Evolutionary conservation across 2,888 invertebrate species (phyloP).

Genomic region (Ectropis crepuscularia): DNA sequence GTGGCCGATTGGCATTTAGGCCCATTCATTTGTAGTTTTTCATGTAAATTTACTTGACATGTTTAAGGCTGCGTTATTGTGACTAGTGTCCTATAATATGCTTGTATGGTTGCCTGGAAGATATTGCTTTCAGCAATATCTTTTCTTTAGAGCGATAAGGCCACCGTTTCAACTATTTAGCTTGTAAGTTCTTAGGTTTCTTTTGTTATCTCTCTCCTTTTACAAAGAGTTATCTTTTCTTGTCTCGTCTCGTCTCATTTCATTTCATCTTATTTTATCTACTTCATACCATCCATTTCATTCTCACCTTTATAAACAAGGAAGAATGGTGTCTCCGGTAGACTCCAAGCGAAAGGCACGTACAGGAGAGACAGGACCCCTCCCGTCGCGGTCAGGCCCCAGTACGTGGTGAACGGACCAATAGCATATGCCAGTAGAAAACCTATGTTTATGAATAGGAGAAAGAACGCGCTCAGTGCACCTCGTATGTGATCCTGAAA

Average conservation of each 20-base stretch:
- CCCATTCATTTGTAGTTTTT: too few relatives aligned
- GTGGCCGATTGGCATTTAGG: too few relatives aligned
- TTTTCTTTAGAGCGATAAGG: too few relatives aligned
- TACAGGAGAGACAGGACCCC: conserved; percentile 87
- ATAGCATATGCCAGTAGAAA: conserved; percentile 89
- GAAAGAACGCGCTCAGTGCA: conserved; percentile 91
- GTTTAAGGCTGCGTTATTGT: too few relatives aligned
- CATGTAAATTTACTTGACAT: too few relatives aligned
- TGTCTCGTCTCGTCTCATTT: neutral
- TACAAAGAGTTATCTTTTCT: too few relatives aligned
- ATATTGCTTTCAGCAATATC: too few relatives aligned
- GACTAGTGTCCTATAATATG: too few relatives aligned
- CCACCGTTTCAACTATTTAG: too few relatives aligned
- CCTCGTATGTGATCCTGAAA: conserved; percentile 90
- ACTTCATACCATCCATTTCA: neutral
- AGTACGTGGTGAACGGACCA: conserved; percentile 90
- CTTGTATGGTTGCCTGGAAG: too few relatives aligned
- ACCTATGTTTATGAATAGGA: conserved; percentile 90
- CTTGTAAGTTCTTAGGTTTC: too few relatives aligned
- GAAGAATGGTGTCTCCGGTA: conserved; percentile 94
- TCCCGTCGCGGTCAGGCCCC: conserved; percentile 87
- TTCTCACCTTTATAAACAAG: conserved; percentile 84
- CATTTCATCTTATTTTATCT: neutral
- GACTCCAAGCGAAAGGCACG: conserved; percentile 85
- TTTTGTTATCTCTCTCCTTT: too few relatives aligned